phyloP scores from a whole-genome alignment of 2,797 vertebrate genomes.

The Melanotaenia maccullochi region DNA sequence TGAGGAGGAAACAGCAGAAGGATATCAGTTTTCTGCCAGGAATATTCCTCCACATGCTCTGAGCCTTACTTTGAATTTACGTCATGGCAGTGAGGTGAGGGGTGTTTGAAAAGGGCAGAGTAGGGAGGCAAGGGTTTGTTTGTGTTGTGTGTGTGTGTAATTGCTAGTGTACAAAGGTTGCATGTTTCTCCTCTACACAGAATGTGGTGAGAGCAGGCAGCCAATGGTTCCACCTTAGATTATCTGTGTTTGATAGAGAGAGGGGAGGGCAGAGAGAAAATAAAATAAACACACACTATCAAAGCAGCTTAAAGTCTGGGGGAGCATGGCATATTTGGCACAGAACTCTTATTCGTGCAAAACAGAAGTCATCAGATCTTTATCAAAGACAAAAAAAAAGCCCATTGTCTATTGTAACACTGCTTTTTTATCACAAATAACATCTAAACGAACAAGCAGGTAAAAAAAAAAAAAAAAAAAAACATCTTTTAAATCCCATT shows the following conservation, averaged over 20 bases:
- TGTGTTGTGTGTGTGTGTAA: constrained; percentile 32
- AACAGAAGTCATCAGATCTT: constrained; percentile 58
- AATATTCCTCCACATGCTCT: constrained; percentile 9
- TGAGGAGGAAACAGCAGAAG: background rate
- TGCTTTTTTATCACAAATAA: constrained; percentile 25
- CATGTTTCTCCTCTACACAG: constrained; percentile 41
- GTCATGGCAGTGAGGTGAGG: constrained; percentile 19
- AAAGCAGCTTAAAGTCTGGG: constrained; percentile 42
- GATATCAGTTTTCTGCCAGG: constrained; percentile 5
- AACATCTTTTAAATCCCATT: constrained; percentile 30
- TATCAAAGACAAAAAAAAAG: constrained; percentile 44
- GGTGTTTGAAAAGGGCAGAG: constrained; percentile 34
- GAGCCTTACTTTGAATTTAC: constrained; percentile 18
- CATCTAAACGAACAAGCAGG: constrained; percentile 23
- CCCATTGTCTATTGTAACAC: constrained; percentile 35
- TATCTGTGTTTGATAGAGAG: constrained; percentile 57
- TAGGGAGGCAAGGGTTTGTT: constrained; percentile 12
- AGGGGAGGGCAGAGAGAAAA: constrained; percentile 35
- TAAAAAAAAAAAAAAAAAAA: background rate
- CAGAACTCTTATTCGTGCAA: constrained; percentile 69
- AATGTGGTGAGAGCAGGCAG: constrained; percentile 32
- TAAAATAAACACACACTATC: constrained; percentile 59
- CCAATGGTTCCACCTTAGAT: constrained; percentile 64
- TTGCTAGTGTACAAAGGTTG: constrained; percentile 52
- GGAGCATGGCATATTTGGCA: constrained; percentile 54